Conservation (phyloP, 2,113 vertebrate genomes). For the Phrynocephalus versicolor region DNA sequence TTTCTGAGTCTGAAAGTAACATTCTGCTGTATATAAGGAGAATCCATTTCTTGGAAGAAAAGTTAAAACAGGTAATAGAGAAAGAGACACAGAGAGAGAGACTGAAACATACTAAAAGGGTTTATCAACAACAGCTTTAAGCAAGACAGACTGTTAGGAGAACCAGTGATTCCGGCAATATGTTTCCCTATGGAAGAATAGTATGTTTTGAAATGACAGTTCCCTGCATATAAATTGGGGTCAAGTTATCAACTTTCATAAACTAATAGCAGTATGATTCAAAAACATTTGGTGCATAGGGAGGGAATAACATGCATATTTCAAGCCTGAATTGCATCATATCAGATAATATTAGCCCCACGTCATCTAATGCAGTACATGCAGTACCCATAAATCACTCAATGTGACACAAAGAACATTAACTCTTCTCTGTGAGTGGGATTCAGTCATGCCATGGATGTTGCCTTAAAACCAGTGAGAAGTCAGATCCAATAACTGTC, state of each 20-base stretch:
- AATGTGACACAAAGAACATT: slow-evolving; percentile 69
- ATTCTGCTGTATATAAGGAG: slow-evolving; percentile 25
- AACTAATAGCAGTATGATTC: slow-evolving; percentile 47
- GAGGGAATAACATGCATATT: slow-evolving; percentile 31
- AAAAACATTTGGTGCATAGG: slow-evolving; percentile 35
- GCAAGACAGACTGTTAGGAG: slow-evolving; percentile 39
- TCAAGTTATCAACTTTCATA: slow-evolving; percentile 24
- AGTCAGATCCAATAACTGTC: slow-evolving; percentile 74
- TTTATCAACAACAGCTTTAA: slow-evolving; percentile 35
- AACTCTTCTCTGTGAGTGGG: slow-evolving; percentile 69
- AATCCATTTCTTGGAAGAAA: slow-evolving; percentile 47
- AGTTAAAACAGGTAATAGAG: slow-evolving; percentile 26
- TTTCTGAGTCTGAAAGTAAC: not conserved
- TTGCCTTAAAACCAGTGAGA: slow-evolving; percentile 65
- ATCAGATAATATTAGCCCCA: slow-evolving; percentile 52
- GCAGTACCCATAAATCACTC: slow-evolving; percentile 69
- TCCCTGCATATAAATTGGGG: slow-evolving; percentile 40
- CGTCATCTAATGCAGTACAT: slow-evolving; percentile 58
- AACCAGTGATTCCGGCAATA: slow-evolving; percentile 44
- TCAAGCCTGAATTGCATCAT: slow-evolving; percentile 51
- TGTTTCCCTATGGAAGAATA: slow-evolving; percentile 44
- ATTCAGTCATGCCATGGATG: slow-evolving; percentile 67
- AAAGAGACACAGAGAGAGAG: not conserved
- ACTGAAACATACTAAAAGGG: slow-evolving; percentile 16
- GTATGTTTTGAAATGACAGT: slow-evolving; percentile 19